These are phyloP conservation scores for Frankliniella intonsa DNA, from an alignment of 2,888 invertebrate genomes.

Conservation along the genomic window DNA sequence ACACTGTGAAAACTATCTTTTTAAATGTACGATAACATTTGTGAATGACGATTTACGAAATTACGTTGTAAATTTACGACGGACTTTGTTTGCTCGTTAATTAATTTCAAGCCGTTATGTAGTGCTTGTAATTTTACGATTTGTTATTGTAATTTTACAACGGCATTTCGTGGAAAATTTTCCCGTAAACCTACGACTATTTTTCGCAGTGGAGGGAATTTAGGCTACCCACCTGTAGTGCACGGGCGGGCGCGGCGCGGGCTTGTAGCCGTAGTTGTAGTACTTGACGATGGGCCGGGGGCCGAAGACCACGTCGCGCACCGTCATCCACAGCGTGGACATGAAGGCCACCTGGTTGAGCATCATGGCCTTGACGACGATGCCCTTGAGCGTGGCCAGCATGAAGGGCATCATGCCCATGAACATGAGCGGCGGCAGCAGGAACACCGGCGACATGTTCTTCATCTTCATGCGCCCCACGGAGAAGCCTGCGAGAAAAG, in stretches of 20 bases:
- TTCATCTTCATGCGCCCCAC: constrained; percentile 22
- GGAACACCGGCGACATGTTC: constrained; percentile 13
- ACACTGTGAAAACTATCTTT: too few species aligned
- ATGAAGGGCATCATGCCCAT: constrained; percentile 23
- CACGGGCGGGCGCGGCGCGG: not conserved
- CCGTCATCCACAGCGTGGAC: constrained; percentile 40
- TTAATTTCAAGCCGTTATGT: too few species aligned
- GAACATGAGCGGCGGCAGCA: constrained; percentile 19
- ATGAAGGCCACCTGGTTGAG: constrained; percentile 42
- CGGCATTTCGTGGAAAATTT: too few species aligned
- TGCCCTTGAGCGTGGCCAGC: constrained; percentile 39
- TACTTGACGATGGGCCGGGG: constrained; percentile 40
- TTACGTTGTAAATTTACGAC: too few species aligned
- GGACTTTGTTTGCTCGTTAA: not conserved
- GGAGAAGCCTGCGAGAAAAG: constrained; percentile 11
- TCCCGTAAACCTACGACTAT: too few species aligned
- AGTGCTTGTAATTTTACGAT: too few species aligned
- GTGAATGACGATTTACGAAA: too few species aligned
- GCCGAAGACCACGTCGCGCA: constrained; percentile 42
- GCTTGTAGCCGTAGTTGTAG: constrained; percentile 40
- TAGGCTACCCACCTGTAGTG: not conserved
- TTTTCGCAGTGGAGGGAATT: not conserved
- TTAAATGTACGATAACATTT: too few species aligned
- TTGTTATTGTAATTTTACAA: too few species aligned
- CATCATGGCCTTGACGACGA: constrained; percentile 41